A percentile compares a stretch with the other conserved stretches of the same genome.
Conservation (phyloP, 2,113 vertebrate species). For the Poeciliopsis prolifica region DNA sequence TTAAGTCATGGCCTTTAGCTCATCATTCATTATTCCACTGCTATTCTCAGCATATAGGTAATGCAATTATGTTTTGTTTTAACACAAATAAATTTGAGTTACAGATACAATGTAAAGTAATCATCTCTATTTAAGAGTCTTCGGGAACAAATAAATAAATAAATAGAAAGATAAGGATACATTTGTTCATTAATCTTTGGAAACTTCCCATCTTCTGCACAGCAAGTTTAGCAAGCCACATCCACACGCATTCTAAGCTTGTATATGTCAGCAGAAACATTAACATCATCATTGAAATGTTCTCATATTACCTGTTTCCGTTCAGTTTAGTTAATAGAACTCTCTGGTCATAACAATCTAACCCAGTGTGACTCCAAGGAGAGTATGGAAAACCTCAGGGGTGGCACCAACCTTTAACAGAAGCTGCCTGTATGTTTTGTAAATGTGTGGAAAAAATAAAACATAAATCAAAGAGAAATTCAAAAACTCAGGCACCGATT, state of each 20-base stretch:
- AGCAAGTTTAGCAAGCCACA: too few species aligned
- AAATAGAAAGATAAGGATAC: not conserved
- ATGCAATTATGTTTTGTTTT: slow-evolving; percentile 14
- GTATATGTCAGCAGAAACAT: too few species aligned
- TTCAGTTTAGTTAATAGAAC: too few species aligned
- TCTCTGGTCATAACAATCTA: too few species aligned
- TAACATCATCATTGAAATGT: too few species aligned
- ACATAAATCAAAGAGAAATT: not conserved
- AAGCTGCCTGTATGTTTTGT: too few species aligned
- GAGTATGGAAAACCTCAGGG: too few species aligned
- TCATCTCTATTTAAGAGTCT: not conserved
- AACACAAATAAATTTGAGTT: slow-evolving; percentile 1
- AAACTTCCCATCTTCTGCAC: too few species aligned
- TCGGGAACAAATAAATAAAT: too few species aligned
- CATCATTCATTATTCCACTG: slow-evolving; percentile 36
- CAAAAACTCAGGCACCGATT: not conserved
- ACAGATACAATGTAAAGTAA: not conserved
- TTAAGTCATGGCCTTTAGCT: slow-evolving; percentile 48
- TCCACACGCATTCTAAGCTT: too few species aligned
- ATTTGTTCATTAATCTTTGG: not conserved
- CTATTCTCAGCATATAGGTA: slow-evolving; percentile 23
- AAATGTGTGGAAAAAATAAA: not conserved
- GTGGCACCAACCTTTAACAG: not conserved
- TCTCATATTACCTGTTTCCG: too few species aligned
- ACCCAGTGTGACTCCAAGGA: too few species aligned